Evolutionary conservation across 30 jellyfish, hydroid and myxozoan genomes (phyloP), one percentile per base, ranked within the genome.

Genomic region (Nemopilema nomurai): DNA sequence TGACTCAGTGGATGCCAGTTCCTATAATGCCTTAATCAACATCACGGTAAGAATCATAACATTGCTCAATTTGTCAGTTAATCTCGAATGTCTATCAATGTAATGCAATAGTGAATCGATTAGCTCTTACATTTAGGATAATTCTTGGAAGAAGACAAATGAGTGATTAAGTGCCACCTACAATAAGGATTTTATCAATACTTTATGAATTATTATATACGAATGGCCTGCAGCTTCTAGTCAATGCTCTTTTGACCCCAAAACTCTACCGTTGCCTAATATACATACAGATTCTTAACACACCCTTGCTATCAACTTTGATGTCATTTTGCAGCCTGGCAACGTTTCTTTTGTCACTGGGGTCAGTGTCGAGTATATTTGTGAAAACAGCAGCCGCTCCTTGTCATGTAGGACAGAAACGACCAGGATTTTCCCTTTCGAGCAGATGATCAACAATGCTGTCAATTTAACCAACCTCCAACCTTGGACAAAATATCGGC

Each of bases 401-500:
- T 29, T 51, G 75, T 53, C 81, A 3, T 80, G 89, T 51, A 28
- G 74, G 1, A 30, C 18, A 31, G 19, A 1, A 20, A 16, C 57
- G 0, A 21, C 70, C 3, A 65, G 7, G 49, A 49, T 52, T 27
- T 28, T 66, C 63, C 32, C 81, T 16, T 30, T 1, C 7, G 29
- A 31, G 18, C 19, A 31, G 51, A 19, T 51, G 4, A 1, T 1
- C 0, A n/a, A 27, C 33, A 23, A 29, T 25, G 25, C 23, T 1
- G 49, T 80, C 33, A 66, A 80, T 25, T 1, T 80, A 27, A 80
- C 74, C 18, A 25, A 30, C 32, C 18, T 80, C n/a, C 89, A 50
- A 41, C 89, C 89, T 17, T 80, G 89, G 89, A 80, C 89, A 28
- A 80, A 66, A 24, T 80, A 80, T 51, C 19, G 24, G 4, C 24